Percentiles rank a stretch among this genome's conserved stretches.
These are phyloP conservation scores for Sinotaia quadrata DNA, from an alignment of 2,888 invertebrate genomes.

Conservation along the genomic window DNA sequence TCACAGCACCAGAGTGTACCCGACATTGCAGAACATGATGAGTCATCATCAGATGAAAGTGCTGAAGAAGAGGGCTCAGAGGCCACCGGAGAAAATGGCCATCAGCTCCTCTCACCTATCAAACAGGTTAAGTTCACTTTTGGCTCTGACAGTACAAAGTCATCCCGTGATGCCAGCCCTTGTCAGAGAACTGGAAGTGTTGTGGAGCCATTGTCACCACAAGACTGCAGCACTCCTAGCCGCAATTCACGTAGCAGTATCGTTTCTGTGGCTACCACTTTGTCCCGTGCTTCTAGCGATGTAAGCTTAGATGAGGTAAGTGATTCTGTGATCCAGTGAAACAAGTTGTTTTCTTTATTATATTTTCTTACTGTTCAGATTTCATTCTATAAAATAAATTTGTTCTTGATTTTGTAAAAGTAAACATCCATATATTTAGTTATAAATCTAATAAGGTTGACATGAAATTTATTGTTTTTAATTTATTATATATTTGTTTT, in stretches of 20 bases:
- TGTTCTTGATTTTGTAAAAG: too few relatives aligned
- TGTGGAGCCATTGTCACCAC: conserved; percentile 33
- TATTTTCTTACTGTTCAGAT: too few relatives aligned
- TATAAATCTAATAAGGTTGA: too few relatives aligned
- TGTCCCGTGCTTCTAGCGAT: conserved; percentile 64
- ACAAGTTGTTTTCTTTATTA: too few relatives aligned
- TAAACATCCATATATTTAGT: too few relatives aligned
- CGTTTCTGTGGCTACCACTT: conserved; percentile 37
- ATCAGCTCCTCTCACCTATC: conserved; percentile 28
- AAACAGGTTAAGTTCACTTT: conserved; percentile 39
- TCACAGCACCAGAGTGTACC: conserved; percentile 40
- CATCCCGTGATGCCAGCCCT: conserved; percentile 49
- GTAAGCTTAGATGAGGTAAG: conserved; percentile 61
- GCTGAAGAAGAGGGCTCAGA: conserved; percentile 34
- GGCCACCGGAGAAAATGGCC: conserved; percentile 32
- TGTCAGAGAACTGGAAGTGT: conserved; percentile 21
- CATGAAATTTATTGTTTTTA: too few relatives aligned
- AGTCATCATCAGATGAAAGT: conserved; percentile 28
- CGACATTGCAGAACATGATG: conserved; percentile 43
- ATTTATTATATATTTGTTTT: too few relatives aligned
- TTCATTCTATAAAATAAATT: too few relatives aligned
- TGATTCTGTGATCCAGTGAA: too few relatives aligned
- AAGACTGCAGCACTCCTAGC: conserved; percentile 53
- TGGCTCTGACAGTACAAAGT: conserved; percentile 40
- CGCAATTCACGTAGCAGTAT: conserved; percentile 31